These are phyloP conservation scores for Parauchenoglanis punctatus DNA, from an alignment of 2,797 vertebrate species.

Conservation along the genomic window DNA sequence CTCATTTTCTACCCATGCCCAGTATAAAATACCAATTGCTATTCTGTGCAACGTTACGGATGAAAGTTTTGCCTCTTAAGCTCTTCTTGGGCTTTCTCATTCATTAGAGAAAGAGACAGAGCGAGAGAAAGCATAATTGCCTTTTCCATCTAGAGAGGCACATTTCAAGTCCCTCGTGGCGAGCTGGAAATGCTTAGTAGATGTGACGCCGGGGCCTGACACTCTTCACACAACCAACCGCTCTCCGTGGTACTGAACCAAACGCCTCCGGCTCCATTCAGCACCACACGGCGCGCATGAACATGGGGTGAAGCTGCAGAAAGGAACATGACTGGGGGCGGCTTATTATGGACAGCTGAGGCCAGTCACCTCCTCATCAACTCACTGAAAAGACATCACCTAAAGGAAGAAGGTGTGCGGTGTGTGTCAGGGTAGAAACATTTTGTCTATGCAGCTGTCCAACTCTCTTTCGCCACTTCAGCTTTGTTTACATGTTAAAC, in stretches of 20 bases:
- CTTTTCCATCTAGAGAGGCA: constrained; percentile 34
- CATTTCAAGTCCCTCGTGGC: constrained; percentile 17
- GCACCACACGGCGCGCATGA: not conserved
- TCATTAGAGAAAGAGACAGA: constrained; percentile 37
- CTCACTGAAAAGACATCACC: not conserved
- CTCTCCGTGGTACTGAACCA: constrained; percentile 28
- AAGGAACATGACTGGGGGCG: constrained; percentile 17
- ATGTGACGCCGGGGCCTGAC: constrained; percentile 16
- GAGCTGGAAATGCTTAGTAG: constrained; percentile 11
- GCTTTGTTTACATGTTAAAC: not conserved
- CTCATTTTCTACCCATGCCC: constrained; percentile 3
- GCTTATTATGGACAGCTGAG: constrained; percentile 35
- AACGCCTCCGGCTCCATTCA: constrained; percentile 9
- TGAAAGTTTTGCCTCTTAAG: constrained; percentile 31
- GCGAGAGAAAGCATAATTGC: constrained; percentile 40
- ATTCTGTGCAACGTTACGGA: constrained; percentile 12
- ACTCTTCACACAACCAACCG: constrained; percentile 13
- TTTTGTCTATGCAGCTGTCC: not conserved
- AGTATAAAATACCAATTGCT: constrained; percentile 21
- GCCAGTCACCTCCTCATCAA: constrained; percentile 30
- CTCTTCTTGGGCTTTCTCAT: constrained; percentile 30
- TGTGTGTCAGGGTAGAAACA: not conserved
- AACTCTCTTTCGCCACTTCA: not conserved
- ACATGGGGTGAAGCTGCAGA: not conserved
- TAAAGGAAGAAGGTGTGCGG: not conserved